Percentiles rank a stretch among this genome's conserved stretches.
Conservation (phyloP, 2,113 vertebrate species). For the Spea multiplicata region DNA sequence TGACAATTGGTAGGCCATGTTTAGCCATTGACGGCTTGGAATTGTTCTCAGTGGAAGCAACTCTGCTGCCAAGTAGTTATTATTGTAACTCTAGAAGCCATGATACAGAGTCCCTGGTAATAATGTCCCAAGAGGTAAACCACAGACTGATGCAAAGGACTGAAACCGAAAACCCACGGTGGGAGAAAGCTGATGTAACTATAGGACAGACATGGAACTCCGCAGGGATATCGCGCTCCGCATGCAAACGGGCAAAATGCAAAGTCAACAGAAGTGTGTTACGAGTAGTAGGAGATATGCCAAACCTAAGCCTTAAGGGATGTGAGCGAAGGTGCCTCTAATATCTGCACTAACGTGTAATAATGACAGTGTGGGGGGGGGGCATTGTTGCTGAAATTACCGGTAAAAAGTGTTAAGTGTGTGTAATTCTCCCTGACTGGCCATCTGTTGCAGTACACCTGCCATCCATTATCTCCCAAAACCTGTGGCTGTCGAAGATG, state of each 20-base stretch:
- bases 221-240: background rate
- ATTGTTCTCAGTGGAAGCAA: constrained; percentile 9
- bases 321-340: background rate
- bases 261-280: background rate
- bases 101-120: constrained; percentile 54
- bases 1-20: too few species aligned
- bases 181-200: constrained; percentile 68
- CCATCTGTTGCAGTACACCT: too few species aligned
- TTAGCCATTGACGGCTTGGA: too few species aligned
- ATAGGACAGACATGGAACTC: constrained; percentile 47
- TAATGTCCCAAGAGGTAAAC: constrained; percentile 54
- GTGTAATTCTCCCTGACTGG: too few species aligned
- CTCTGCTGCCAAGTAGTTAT: constrained; percentile 41
- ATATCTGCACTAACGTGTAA: too few species aligned
- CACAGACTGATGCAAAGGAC: constrained; percentile 65
- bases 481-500: too few species aligned
- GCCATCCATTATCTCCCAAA: too few species aligned
- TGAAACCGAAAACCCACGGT: constrained; percentile 56
- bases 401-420: too few species aligned
- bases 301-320: constrained; percentile 2
- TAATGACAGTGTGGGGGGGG: too few species aligned
- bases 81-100: constrained; percentile 30
- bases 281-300: constrained; percentile 7
- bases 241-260: background rate
- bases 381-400: too few species aligned